Evolutionary conservation across 2,113 vertebrate genomes (phyloP).

Genomic region (Sylvicapra grimmia): DNA sequence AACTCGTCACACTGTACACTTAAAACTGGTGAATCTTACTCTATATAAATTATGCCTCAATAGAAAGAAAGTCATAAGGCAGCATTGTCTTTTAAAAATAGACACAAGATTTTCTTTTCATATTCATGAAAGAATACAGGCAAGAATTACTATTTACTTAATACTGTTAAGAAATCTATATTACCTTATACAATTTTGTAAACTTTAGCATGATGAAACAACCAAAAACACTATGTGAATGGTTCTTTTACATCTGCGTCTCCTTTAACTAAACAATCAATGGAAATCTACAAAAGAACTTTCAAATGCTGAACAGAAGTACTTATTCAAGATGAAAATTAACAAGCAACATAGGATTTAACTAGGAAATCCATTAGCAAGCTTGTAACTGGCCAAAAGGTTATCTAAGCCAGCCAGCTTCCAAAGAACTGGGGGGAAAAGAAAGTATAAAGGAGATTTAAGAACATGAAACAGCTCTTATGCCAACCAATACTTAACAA

Average conservation of each 20-base stretch:
- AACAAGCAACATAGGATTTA: background rate
- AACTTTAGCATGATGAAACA: background rate
- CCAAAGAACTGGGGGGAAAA: background rate
- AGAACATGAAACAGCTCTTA: background rate
- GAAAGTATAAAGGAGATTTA: background rate
- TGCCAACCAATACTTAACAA: background rate
- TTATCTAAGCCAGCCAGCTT: background rate
- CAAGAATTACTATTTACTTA: background rate
- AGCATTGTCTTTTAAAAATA: background rate
- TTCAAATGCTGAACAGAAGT: background rate
- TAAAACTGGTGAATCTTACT: background rate
- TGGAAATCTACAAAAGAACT: background rate
- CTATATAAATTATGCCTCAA: background rate
- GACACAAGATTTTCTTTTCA: background rate
- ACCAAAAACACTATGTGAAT: background rate
- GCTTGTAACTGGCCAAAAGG: background rate
- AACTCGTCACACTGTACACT: background rate
- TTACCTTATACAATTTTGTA: background rate
- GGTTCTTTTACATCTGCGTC: background rate
- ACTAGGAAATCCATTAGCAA: background rate
- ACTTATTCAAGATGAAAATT: conserved; percentile 2
- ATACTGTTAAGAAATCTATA: background rate
- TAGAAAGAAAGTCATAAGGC: background rate
- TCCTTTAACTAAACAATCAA: background rate
- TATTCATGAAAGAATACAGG: background rate